These are phyloP conservation scores for Rhyacophila brunnea DNA, from an alignment of 1,140 invertebrate genomes.

Conservation along the genomic window DNA sequence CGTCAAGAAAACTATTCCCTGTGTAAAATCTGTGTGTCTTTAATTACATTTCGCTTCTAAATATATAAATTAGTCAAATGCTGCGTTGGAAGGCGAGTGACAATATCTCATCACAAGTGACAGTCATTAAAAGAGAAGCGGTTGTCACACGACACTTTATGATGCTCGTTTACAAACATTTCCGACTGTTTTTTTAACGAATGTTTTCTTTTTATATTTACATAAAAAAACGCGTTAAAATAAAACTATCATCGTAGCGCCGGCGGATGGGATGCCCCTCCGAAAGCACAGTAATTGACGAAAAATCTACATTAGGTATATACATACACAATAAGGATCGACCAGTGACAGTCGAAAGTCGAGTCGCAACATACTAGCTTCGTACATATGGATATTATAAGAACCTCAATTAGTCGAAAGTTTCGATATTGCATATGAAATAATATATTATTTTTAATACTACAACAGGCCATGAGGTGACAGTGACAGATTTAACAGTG, in stretches of 20 bases:
- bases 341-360: too few species aligned
- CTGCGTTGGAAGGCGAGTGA: constrained; percentile 19
- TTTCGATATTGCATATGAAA: too few species aligned
- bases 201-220: constrained; percentile 4
- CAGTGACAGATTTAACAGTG: too few species aligned
- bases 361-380: too few species aligned
- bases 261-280: neutral
- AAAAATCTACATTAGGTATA: too few species aligned
- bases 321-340: too few species aligned
- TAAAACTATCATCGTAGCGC: constrained; percentile 30
- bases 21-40: too few species aligned
- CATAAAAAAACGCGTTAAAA: constrained; percentile 24
- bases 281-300: neutral
- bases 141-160: constrained; percentile 36
- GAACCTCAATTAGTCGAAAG: too few species aligned
- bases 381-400: too few species aligned
- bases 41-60: constrained; percentile 5
- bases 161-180: constrained; percentile 36
- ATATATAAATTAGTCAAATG: constrained; percentile 6
- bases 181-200: constrained; percentile 27
- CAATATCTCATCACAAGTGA: constrained; percentile 37
- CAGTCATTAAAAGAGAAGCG: constrained; percentile 34
- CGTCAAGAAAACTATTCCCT: too few species aligned
- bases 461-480: too few species aligned
- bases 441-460: too few species aligned